A percentile compares a stretch with the other conserved stretches of the same genome.
phyloP scores from a whole-genome alignment of 1,140 invertebrate genomes.

The Monomorium pharaonis region DNA sequence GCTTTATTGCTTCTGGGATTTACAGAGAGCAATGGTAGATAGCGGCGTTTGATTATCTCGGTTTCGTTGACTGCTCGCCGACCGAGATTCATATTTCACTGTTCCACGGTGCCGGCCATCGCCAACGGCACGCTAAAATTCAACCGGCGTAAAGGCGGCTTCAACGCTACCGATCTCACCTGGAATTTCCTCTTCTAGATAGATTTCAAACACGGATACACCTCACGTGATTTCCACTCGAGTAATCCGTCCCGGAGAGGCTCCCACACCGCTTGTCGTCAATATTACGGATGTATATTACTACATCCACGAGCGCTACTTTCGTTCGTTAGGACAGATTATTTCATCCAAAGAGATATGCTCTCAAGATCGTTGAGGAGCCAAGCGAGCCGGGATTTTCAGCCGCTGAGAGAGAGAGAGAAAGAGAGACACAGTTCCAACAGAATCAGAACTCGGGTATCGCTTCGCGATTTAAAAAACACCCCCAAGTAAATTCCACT shows the following conservation, averaged over 20 bases:
- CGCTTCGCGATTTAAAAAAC: conserved; percentile 42
- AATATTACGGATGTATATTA: not conserved
- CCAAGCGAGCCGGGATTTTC: not conserved
- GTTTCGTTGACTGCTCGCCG: conserved; percentile 50
- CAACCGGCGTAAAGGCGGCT: not conserved
- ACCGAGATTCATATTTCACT: conserved; percentile 57
- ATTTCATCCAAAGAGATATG: not conserved
- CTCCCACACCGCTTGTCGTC: not conserved
- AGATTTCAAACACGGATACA: not conserved
- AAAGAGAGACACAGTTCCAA: no score
- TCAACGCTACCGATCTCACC: not conserved
- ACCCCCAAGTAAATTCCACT: conserved; percentile 40
- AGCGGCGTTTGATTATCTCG: conserved; percentile 55
- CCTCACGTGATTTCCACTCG: not conserved
- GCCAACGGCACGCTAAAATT: conserved; percentile 30
- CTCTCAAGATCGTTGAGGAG: not conserved
- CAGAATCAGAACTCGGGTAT: conserved; percentile 1
- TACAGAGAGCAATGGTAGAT: conserved; percentile 55
- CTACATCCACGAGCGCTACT: not conserved
- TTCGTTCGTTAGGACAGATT: not conserved
- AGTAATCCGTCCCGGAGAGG: not conserved
- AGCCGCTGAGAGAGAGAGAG: not conserved
- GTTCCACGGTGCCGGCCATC: conserved; percentile 2
- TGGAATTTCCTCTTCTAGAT: not conserved
- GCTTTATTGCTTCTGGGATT: conserved; percentile 60